These are phyloP conservation scores for Dissostichus mawsoni DNA, from an alignment of 2,113 vertebrate species.

Conservation along the genomic window DNA sequence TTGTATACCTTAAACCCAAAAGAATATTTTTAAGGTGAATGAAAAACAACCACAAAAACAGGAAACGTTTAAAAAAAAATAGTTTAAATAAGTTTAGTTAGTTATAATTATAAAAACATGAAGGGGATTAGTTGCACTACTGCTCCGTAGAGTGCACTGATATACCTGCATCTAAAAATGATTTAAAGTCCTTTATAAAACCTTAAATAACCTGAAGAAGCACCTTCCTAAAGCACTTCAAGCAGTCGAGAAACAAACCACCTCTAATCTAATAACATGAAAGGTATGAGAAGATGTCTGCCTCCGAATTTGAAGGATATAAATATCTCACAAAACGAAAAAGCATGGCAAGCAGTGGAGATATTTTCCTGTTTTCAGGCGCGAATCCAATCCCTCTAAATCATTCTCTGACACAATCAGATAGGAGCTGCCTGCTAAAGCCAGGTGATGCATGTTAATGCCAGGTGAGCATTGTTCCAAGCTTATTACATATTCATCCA, in stretches of 20 bases:
- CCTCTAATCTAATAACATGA: neutral
- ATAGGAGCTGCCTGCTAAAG: constrained; percentile 31
- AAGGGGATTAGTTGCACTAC: neutral
- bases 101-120: neutral
- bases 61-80: no score
- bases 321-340: constrained; percentile 4
- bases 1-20: no score
- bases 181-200: neutral
- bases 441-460: constrained; percentile 55
- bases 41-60: no score
- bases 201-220: neutral
- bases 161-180: no score
- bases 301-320: neutral
- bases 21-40: no score
- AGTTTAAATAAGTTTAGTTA: no score
- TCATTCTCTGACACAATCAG: constrained; percentile 37
- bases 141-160: neutral
- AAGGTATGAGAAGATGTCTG: neutral
- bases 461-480: constrained; percentile 51
- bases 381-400: constrained; percentile 42
- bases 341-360: neutral
- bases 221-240: no score
- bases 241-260: neutral
- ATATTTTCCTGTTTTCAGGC: constrained; percentile 24
- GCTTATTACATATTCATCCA: constrained; percentile 49